A percentile compares a stretch with the other conserved stretches of the same genome.
phyloP scores from a whole-genome alignment of 2,113 vertebrate species.

The Dendrocopos noguchii region DNA sequence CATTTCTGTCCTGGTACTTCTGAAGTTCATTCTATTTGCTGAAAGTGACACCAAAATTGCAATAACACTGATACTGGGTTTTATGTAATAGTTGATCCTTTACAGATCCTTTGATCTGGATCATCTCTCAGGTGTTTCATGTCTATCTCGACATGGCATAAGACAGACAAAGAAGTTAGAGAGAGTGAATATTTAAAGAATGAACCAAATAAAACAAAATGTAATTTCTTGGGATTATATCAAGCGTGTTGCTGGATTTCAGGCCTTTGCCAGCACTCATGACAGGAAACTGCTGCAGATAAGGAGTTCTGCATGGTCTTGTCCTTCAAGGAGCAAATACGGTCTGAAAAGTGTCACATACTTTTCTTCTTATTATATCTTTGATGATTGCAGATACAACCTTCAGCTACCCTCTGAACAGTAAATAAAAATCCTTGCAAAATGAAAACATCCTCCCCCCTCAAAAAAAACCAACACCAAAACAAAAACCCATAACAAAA shows the following conservation, averaged over 20 bases:
- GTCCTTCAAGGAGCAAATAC: neutral
- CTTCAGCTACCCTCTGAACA: neutral
- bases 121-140: neutral
- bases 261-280: neutral
- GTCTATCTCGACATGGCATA: neutral
- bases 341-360: neutral
- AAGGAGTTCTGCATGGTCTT: slow-evolving; percentile 32
- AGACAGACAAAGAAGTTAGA: neutral
- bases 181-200: slow-evolving; percentile 13
- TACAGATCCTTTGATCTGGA: slow-evolving; percentile 4
- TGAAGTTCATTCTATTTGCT: neutral
- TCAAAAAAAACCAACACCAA: neutral
- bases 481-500: neutral
- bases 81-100: neutral
- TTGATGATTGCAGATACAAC: neutral
- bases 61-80: neutral
- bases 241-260: slow-evolving; percentile 25
- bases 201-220: slow-evolving; percentile 37
- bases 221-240: slow-evolving; percentile 23
- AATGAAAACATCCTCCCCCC: neutral
- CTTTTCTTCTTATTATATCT: neutral
- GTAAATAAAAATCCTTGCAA: slow-evolving; percentile 5
- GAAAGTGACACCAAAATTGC: neutral
- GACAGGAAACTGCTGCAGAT: slow-evolving; percentile 1
- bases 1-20: neutral